Conservation (phyloP, 2,888 invertebrate species). For the Yponomeuta plumbellus region DNA sequence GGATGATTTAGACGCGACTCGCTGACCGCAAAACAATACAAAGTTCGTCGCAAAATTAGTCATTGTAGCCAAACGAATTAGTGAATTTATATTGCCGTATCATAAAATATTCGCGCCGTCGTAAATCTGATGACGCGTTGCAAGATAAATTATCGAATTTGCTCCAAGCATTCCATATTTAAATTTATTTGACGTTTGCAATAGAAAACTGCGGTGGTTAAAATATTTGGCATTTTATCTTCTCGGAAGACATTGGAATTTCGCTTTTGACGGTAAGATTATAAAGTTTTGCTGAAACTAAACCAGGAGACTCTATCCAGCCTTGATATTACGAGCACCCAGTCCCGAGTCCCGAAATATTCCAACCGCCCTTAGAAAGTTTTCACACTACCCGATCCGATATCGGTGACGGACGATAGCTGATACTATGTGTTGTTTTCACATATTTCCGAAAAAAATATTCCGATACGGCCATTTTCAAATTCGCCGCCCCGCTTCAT, state of each 20-base stretch:
- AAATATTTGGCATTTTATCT: slow-evolving; percentile 20
- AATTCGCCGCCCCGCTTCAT: too few relatives aligned
- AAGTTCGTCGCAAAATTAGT: slow-evolving; percentile 34
- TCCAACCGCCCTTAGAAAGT: too few relatives aligned
- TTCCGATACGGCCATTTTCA: too few relatives aligned
- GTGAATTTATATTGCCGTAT: neutral
- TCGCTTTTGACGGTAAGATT: neutral
- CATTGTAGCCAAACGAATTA: slow-evolving; percentile 25
- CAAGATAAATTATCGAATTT: slow-evolving; percentile 29
- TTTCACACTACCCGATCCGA: too few relatives aligned
- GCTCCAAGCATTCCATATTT: slow-evolving; percentile 30
- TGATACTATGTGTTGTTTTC: too few relatives aligned
- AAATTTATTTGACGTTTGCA: slow-evolving; percentile 34
- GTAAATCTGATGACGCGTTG: slow-evolving; percentile 31
- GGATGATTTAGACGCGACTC: slow-evolving; percentile 35
- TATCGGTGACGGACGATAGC: too few relatives aligned
- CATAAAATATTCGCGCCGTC: slow-evolving; percentile 20
- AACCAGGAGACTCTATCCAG: too few relatives aligned
- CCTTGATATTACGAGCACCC: too few relatives aligned
- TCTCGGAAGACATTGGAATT: slow-evolving; percentile 8
- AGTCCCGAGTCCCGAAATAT: too few relatives aligned
- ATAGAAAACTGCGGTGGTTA: slow-evolving; percentile 22
- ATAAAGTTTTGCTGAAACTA: too few relatives aligned
- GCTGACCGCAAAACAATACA: slow-evolving; percentile 32
- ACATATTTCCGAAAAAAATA: too few relatives aligned